Percentiles rank a stretch among this genome's conserved stretches.
Conservation (phyloP, 1,140 invertebrate genomes). For the Zaprionus davidi region DNA sequence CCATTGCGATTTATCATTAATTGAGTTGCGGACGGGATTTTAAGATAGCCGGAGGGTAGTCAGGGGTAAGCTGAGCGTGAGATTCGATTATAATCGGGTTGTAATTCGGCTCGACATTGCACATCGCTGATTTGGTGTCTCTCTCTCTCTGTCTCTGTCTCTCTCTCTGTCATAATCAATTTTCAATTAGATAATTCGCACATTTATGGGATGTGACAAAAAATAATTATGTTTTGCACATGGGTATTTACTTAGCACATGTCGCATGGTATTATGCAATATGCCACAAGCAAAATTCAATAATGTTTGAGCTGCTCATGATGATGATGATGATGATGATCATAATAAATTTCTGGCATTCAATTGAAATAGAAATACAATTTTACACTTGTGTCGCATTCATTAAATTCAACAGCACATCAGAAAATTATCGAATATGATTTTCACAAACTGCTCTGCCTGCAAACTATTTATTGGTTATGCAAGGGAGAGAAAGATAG, state of each 20-base stretch:
- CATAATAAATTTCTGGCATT: not conserved
- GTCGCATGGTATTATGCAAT: conserved; percentile 19
- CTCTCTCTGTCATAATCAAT: not conserved
- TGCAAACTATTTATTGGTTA: not conserved
- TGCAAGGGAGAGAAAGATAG: not conserved
- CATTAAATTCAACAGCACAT: conserved; percentile 15
- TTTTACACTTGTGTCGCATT: conserved; percentile 42
- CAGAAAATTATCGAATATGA: not conserved
- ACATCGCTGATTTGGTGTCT: too few species aligned
- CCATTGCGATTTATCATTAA: conserved; percentile 5
- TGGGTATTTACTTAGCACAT: conserved; percentile 21
- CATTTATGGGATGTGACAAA: conserved; percentile 23
- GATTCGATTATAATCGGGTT: not conserved
- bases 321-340: not conserved
- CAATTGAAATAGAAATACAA: conserved; percentile 24
- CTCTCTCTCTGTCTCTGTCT: not conserved
- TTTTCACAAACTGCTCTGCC: not conserved
- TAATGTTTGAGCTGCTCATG: not conserved
- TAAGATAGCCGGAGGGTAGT: not conserved
- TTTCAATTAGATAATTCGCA: conserved; percentile 21
- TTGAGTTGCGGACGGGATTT: not conserved
- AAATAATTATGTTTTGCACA: conserved; percentile 10
- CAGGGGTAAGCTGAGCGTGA: not conserved
- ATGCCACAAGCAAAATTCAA: conserved; percentile 14
- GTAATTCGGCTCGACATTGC: not conserved